phyloP scores from a whole-genome alignment of 2,888 invertebrate genomes.

The Pandemis corylana region DNA sequence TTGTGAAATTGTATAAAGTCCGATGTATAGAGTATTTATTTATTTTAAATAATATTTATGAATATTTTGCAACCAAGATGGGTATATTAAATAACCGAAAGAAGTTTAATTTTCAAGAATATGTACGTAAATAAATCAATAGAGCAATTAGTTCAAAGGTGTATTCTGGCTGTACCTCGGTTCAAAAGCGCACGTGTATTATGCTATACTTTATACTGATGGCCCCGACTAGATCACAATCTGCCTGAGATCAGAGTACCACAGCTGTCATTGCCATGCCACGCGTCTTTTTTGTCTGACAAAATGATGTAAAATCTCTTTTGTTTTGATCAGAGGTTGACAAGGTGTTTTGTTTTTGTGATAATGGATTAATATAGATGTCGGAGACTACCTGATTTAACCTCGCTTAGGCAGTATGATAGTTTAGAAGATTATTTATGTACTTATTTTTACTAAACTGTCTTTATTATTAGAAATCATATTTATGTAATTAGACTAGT shows the following conservation, averaged over 20 bases:
- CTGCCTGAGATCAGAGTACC: conserved; percentile 46
- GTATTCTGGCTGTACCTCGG: conserved; percentile 6
- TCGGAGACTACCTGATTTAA: background rate
- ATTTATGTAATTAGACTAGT: no score
- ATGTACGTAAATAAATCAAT: background rate
- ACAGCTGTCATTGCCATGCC: conserved; percentile 68
- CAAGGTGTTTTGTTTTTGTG: conserved; percentile 35
- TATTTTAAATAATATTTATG: background rate
- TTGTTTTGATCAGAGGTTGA: conserved; percentile 39
- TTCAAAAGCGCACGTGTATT: conserved; percentile 51
- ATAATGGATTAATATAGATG: conserved; percentile 11
- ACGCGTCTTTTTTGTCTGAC: conserved; percentile 37
- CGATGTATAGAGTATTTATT: background rate
- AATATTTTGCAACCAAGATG: no score
- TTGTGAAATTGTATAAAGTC: background rate
- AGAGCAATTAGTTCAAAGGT: background rate
- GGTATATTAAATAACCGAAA: background rate
- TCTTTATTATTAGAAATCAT: no score
- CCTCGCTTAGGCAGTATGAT: background rate
- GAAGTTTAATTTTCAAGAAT: background rate
- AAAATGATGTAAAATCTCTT: conserved; percentile 46
- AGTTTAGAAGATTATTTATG: background rate
- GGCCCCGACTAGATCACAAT: conserved; percentile 62
- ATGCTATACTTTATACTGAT: conserved; percentile 1
- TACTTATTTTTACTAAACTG: no score